These are phyloP conservation scores for Heliconius cydno DNA, from an alignment of 2,888 invertebrate genomes.

Conservation along the genomic window DNA sequence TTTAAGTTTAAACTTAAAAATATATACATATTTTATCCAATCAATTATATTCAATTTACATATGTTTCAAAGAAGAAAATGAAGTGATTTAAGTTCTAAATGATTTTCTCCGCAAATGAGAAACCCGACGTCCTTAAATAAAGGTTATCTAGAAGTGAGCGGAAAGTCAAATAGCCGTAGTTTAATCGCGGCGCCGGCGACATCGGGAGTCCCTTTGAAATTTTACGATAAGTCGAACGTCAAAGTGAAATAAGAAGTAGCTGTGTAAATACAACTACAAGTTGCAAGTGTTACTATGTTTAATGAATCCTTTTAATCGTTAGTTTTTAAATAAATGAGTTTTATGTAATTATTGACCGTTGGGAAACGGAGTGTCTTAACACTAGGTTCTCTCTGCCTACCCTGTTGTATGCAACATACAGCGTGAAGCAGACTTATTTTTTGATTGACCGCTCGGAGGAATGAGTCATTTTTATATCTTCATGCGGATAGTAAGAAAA, in stretches of 20 bases:
- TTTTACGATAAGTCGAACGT: constrained; percentile 27
- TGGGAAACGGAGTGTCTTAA: too few relatives aligned
- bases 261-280: constrained; percentile 12
- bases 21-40: too few relatives aligned
- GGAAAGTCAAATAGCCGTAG: constrained; percentile 35
- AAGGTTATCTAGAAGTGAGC: constrained; percentile 36
- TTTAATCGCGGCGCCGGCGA: constrained; percentile 35
- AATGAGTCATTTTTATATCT: too few relatives aligned
- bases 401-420: too few relatives aligned
- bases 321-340: background rate
- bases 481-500: too few relatives aligned
- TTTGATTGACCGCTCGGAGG: too few relatives aligned
- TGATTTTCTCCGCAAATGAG: constrained; percentile 25
- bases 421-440: too few relatives aligned
- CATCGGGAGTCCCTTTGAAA: constrained; percentile 33
- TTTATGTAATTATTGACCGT: background rate
- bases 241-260: constrained; percentile 28
- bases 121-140: constrained; percentile 34
- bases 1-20: too few relatives aligned
- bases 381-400: too few relatives aligned
- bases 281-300: background rate
- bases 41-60: background rate
- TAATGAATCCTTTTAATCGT: background rate
- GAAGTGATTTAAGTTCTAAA: constrained; percentile 12
- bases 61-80: constrained; percentile 2